Evolutionary conservation across 2,888 invertebrate genomes (phyloP), one percentile per base, ranked within the genome.

Genomic region (Cybosia mesomella): DNA sequence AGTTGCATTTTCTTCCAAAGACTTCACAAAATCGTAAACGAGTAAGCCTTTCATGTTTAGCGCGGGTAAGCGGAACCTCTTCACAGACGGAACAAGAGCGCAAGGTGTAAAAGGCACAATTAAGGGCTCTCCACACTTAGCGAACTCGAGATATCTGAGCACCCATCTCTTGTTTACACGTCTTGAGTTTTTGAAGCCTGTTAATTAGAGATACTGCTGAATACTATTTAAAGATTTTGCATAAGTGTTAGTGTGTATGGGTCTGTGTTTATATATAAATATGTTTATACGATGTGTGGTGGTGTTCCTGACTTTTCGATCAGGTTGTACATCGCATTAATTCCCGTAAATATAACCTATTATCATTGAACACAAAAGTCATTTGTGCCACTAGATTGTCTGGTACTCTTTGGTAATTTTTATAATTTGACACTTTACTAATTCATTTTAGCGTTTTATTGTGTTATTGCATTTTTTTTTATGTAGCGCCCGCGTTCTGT

Each of bases 101-200:
- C 66, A 59, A 80, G 77, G 85, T 81, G 85, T 79, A 76, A 85
- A 85, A 84, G 73, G 82, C 74, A 83, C 77, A 85, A 85, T 88
- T 85, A 85, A 85, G 87, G 74, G 78, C 82, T 75, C 88, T 87
- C 39, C 74, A 80, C 81, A 83, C 84, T 83, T 80, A 81, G 80
- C 81, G 80, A 83, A 77, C 83, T 82, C 78, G 70, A 81, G 81
- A 74, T 83, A 82, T 79, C 79, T 74, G 70, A 73, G 74, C 74
- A 72, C 77, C 80, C 78, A 75, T 82, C 81, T 80, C 72, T 67
- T 66, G 70, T 77, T 79, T 74, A 70, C 67, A 72, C 71, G 70
- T 70, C 69, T 65, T 64, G 67, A 69, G 71, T 75, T 75, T 69
- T 71, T 74, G 61, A 64, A 64, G 62, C 64, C 61, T 54, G 62